Percentiles rank a stretch among this genome's conserved stretches.
Evolutionary conservation across 1,140 invertebrate genomes (phyloP).

Genomic region (Cephus cinctus): DNA sequence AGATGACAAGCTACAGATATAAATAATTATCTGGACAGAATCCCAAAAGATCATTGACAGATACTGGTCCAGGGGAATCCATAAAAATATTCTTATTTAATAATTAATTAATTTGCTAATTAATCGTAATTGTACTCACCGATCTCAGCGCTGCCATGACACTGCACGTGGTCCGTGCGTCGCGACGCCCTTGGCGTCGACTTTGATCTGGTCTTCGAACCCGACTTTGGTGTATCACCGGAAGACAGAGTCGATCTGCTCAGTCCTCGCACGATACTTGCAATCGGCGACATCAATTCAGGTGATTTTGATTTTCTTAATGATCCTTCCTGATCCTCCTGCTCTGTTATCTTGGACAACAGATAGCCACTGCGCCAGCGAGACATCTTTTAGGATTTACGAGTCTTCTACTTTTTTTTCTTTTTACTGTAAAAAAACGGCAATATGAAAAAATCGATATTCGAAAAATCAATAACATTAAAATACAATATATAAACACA

Average conservation of each 20-base stretch:
- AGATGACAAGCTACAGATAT: too few species aligned
- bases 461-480: too few species aligned
- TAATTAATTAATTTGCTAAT: background rate
- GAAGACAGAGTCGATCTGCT: slow-evolving; percentile 24
- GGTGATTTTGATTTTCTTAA: background rate
- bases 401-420: too few species aligned
- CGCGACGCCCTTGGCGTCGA: background rate
- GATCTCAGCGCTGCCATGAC: background rate
- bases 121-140: background rate
- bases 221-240: background rate
- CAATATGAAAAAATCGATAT: too few species aligned
- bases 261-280: slow-evolving; percentile 24
- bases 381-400: background rate
- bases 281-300: slow-evolving; percentile 23
- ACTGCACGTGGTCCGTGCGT: too few species aligned
- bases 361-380: background rate
- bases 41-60: background rate
- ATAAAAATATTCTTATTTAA: background rate
- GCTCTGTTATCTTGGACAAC: background rate
- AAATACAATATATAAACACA: too few species aligned
- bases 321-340: background rate
- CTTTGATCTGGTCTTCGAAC: background rate
- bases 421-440: too few species aligned
- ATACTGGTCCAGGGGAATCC: background rate
- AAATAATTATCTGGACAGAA: background rate